Conservation (phyloP, 2,888 invertebrate species). For the Hedya salicella region DNA sequence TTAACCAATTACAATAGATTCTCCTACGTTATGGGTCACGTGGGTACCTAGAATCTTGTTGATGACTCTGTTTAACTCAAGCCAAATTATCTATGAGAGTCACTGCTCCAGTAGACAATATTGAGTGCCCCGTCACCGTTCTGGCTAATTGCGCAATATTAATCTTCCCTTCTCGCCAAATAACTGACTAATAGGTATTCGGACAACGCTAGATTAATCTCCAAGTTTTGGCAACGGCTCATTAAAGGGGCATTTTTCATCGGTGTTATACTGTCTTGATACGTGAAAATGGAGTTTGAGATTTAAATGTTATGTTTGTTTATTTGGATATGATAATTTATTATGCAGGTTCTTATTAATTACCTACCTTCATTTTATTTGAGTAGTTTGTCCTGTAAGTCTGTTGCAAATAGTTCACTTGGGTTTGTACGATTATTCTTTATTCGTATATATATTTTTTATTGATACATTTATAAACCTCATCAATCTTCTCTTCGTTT, state of each 20-base stretch:
- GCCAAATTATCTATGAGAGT: neutral
- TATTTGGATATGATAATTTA: neutral
- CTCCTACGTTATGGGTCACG: too few relatives aligned
- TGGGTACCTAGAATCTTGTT: neutral
- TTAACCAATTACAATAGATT: too few relatives aligned
- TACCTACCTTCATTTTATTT: neutral
- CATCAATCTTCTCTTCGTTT: too few relatives aligned
- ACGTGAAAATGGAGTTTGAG: neutral
- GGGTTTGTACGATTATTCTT: too few relatives aligned
- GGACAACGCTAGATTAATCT: neutral
- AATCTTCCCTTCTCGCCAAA: slow-evolving; percentile 8
- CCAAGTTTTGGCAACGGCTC: slow-evolving; percentile 12
- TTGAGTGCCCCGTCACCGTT: slow-evolving; percentile 6
- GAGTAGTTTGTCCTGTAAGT: neutral
- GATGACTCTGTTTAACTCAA: neutral
- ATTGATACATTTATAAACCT: too few relatives aligned
- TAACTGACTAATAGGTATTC: slow-evolving; percentile 11
- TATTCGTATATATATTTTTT: too few relatives aligned
- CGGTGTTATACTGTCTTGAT: neutral
- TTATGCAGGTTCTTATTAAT: neutral
- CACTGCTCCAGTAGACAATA: slow-evolving; percentile 1
- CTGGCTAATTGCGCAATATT: slow-evolving; percentile 15
- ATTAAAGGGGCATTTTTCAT: neutral
- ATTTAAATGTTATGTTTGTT: neutral
- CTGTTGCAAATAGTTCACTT: too few relatives aligned